Conservation (phyloP, 1,140 invertebrate species). For the Adoxophyes honmai region DNA sequence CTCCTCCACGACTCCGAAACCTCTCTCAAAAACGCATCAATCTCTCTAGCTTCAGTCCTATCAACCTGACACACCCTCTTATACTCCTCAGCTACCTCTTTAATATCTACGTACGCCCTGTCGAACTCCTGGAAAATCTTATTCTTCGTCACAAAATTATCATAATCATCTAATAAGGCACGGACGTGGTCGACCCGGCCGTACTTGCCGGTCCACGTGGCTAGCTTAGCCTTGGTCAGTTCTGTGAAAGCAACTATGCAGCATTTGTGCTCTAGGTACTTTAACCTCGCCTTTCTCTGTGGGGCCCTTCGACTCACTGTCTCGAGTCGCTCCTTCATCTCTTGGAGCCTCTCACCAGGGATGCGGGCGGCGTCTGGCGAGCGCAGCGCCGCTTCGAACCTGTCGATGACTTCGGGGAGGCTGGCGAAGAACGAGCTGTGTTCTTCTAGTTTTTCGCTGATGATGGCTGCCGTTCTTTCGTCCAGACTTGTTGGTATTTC, state of each 20-base stretch:
- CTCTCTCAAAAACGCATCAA: slow-evolving; percentile 91
- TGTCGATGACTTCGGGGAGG: slow-evolving; percentile 84
- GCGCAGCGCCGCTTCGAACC: slow-evolving; percentile 84
- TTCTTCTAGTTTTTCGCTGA: slow-evolving; percentile 92
- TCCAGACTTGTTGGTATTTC: slow-evolving; percentile 90
- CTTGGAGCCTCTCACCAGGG: slow-evolving; percentile 86
- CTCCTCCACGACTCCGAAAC: slow-evolving; percentile 92
- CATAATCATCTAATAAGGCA: slow-evolving; percentile 91
- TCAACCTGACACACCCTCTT: slow-evolving; percentile 90
- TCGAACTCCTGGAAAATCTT: slow-evolving; percentile 97
- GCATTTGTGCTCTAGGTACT: slow-evolving; percentile 95
- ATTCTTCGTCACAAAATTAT: slow-evolving; percentile 93
- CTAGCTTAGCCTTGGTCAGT: slow-evolving; percentile 92
- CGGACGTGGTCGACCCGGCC: slow-evolving; percentile 89
- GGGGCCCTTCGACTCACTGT: slow-evolving; percentile 84
- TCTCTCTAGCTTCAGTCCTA: slow-evolving; percentile 85
- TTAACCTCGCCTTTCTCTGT: slow-evolving; percentile 87
- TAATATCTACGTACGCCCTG: slow-evolving; percentile 93
- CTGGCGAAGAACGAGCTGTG: slow-evolving; percentile 94
- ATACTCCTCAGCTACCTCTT: slow-evolving; percentile 93
- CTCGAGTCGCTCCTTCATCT: slow-evolving; percentile 86
- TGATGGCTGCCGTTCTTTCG: slow-evolving; percentile 90
- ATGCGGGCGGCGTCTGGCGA: slow-evolving; percentile 81
- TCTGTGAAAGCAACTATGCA: slow-evolving; percentile 94
- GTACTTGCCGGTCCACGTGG: slow-evolving; percentile 93